Percentiles rank a stretch among this genome's conserved stretches.
phyloP scores from a whole-genome alignment of 1,140 invertebrate genomes.

The Hyles vespertilio region DNA sequence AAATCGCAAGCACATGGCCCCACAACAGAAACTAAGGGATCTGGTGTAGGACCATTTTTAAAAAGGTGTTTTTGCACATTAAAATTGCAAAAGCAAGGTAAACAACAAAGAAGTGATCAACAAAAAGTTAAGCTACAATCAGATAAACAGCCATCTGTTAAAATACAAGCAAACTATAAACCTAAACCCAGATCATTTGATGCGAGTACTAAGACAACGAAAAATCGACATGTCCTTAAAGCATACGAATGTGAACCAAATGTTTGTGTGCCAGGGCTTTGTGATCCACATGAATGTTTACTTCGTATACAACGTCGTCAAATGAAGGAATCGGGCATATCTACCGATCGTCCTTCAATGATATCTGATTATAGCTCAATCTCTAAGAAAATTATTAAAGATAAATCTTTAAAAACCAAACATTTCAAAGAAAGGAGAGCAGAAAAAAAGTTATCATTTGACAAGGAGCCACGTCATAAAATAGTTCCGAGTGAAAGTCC shows the following conservation, averaged over 20 bases:
- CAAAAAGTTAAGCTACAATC: background rate
- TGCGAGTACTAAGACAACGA: background rate
- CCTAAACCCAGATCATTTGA: no score
- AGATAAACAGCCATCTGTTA: background rate
- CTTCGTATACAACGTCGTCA: background rate
- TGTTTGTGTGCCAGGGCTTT: constrained; percentile 29
- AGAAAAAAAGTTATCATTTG: no score
- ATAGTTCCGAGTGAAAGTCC: background rate
- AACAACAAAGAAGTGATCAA: no score
- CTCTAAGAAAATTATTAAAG: background rate
- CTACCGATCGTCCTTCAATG: background rate
- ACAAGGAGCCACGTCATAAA: background rate
- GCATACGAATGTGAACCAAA: constrained; percentile 33
- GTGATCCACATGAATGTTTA: constrained; percentile 27
- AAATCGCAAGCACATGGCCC: background rate
- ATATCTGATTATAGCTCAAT: background rate
- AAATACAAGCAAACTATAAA: no score
- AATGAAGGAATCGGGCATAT: constrained; percentile 1
- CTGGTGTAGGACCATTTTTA: constrained; percentile 10
- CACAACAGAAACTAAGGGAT: constrained; percentile 9
- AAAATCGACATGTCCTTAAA: background rate
- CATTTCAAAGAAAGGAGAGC: no score
- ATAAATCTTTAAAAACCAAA: constrained; percentile 3
- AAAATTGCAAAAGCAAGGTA: constrained; percentile 1
- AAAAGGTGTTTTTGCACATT: constrained; percentile 5